Conservation (phyloP, 2,113 vertebrate species). For the Cryptomyrus ogoouensis region DNA sequence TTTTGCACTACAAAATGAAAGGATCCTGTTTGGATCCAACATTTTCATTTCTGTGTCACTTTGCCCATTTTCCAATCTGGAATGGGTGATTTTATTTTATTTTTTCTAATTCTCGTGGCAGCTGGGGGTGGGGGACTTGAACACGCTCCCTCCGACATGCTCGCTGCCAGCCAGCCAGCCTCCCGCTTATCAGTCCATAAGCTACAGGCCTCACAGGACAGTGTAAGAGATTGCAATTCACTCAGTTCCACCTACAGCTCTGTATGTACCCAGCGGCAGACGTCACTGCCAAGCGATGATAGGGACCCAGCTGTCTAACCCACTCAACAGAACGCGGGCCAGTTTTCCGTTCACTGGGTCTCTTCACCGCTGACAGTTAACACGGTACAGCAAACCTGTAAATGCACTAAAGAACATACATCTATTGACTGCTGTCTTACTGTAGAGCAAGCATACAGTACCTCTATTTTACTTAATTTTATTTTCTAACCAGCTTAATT, state of each 20-base stretch:
- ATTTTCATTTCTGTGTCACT: not conserved
- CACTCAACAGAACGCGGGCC: not conserved
- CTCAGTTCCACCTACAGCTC: not conserved
- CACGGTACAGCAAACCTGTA: not conserved
- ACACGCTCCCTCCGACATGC: not conserved
- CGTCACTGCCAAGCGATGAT: not conserved
- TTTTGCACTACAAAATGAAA: not conserved
- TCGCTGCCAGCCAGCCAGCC: not conserved
- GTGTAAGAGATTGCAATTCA: constrained; percentile 3
- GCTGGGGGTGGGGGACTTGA: not conserved
- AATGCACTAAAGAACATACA: not conserved
- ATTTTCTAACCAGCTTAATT: not conserved
- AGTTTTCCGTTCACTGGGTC: not conserved
- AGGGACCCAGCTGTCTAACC: constrained; percentile 6
- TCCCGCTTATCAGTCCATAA: not conserved
- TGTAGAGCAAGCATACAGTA: not conserved
- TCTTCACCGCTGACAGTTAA: not conserved
- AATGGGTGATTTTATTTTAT: not conserved
- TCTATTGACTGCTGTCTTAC: not conserved
- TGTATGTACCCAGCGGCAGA: not conserved
- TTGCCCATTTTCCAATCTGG: not conserved
- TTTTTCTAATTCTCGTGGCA: not conserved
- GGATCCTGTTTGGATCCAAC: not conserved
- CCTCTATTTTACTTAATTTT: not conserved
- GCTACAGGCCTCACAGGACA: not conserved